Percentiles rank a stretch among this genome's conserved stretches.
phyloP scores from a whole-genome alignment of 2,113 vertebrate species.

The Abramis brama region DNA sequence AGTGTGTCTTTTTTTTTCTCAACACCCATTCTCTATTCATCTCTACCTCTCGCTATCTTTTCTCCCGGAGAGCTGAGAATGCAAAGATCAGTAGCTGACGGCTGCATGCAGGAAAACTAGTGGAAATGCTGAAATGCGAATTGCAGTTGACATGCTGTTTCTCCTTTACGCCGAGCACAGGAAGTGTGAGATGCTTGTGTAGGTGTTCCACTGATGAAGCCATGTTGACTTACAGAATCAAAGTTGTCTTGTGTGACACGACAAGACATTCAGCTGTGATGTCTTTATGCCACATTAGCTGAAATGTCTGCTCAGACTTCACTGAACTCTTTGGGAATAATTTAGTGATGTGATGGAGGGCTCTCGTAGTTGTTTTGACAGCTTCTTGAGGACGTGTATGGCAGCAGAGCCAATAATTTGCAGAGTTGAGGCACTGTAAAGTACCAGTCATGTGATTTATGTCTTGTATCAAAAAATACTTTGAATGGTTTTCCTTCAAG shows the following conservation, averaged over 20 bases:
- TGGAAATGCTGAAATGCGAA: background rate
- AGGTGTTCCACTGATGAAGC: conserved; percentile 24
- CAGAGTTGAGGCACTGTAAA: background rate
- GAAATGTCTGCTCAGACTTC: background rate
- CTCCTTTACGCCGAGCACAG: background rate
- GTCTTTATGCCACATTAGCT: conserved; percentile 23
- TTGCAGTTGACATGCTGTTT: conserved; percentile 13
- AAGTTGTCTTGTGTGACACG: background rate
- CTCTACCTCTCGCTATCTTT: conserved; percentile 7
- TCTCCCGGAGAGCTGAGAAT: conserved; percentile 23
- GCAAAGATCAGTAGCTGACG: conserved; percentile 28
- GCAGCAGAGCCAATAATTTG: background rate
- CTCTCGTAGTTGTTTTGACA: conserved; percentile 15
- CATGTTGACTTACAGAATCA: conserved; percentile 25
- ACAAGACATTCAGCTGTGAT: background rate
- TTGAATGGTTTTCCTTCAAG: background rate
- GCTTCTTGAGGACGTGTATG: conserved; percentile 3
- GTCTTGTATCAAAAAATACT: conserved; percentile 6
- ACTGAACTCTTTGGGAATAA: background rate
- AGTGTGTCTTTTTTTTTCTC: conserved; percentile 5
- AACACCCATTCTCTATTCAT: background rate
- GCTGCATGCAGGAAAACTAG: background rate
- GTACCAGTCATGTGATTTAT: conserved; percentile 15
- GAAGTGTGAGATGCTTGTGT: conserved; percentile 8
- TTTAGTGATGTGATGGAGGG: conserved; percentile 13